Percentiles rank a stretch among this genome's conserved stretches.
Evolutionary conservation across 2,888 invertebrate genomes (phyloP).

Genomic region (Rhingia rostrata): DNA sequence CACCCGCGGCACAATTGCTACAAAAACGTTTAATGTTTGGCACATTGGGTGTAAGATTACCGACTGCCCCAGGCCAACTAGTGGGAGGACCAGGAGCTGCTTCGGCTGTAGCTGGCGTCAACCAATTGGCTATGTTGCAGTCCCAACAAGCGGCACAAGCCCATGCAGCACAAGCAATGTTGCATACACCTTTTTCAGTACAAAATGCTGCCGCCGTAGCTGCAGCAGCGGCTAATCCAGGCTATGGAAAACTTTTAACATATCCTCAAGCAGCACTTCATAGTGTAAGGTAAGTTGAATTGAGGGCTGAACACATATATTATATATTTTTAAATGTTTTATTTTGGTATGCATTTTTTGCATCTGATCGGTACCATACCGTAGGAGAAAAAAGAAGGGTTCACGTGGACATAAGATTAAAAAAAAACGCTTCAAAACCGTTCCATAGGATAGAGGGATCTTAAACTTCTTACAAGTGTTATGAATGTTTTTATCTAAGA

Average conservation of each 20-base stretch:
- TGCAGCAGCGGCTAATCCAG: slow-evolving; percentile 85
- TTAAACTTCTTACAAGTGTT: no score
- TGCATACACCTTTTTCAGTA: slow-evolving; percentile 83
- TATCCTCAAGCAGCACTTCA: slow-evolving; percentile 85
- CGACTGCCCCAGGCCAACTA: slow-evolving; percentile 84
- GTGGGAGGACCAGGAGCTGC: slow-evolving; percentile 83
- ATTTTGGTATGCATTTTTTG: neutral
- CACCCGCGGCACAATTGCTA: slow-evolving; percentile 87
- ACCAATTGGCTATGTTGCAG: slow-evolving; percentile 85
- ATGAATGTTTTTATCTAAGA: no score
- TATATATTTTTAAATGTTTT: neutral
- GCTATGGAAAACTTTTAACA: slow-evolving; percentile 87
- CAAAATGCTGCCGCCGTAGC: slow-evolving; percentile 86
- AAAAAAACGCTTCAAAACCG: no score
- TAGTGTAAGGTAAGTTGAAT: slow-evolving; percentile 80
- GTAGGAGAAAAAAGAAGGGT: no score
- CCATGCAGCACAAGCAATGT: slow-evolving; percentile 81
- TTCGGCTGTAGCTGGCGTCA: slow-evolving; percentile 84
- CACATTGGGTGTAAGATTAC: slow-evolving; percentile 86
- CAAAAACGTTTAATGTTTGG: slow-evolving; percentile 89
- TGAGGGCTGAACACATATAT: neutral
- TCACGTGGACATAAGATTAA: no score
- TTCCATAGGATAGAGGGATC: no score
- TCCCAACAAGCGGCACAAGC: slow-evolving; percentile 82
- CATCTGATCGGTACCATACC: neutral